These are phyloP conservation scores for Sepiola atlantica DNA, from an alignment of 2,888 invertebrate genomes.

Conservation along the genomic window DNA sequence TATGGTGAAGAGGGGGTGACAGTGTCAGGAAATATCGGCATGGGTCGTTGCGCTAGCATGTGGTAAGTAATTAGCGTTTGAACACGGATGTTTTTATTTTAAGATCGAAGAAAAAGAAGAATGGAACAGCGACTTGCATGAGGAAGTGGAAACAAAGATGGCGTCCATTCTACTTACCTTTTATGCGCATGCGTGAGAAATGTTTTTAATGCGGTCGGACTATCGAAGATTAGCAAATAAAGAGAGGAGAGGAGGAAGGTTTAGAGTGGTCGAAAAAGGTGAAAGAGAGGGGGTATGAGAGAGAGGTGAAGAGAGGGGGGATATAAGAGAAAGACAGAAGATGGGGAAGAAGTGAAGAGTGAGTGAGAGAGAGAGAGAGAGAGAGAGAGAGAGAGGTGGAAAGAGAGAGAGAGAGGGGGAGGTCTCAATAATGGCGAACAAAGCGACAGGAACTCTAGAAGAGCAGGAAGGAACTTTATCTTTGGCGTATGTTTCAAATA, in stretches of 20 bases:
- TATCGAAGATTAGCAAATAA: neutral
- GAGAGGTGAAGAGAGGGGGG: too few relatives aligned
- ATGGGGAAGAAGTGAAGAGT: too few relatives aligned
- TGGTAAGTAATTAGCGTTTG: constrained; percentile 32
- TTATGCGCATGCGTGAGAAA: neutral
- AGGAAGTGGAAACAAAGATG: neutral
- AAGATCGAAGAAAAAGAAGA: neutral
- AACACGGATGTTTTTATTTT: constrained; percentile 32
- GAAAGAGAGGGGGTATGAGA: too few relatives aligned
- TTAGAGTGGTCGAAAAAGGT: neutral
- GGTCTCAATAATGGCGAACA: neutral
- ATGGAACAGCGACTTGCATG: neutral
- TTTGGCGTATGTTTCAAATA: neutral
- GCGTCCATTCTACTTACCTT: neutral
- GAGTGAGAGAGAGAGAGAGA: too few relatives aligned
- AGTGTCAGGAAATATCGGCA: neutral
- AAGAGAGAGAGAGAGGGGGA: too few relatives aligned
- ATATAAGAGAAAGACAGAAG: too few relatives aligned
- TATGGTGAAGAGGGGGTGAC: neutral
- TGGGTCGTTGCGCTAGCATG: neutral
- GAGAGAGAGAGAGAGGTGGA: too few relatives aligned
- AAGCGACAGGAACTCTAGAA: neutral
- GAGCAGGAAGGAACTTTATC: neutral
- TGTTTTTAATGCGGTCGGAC: neutral
- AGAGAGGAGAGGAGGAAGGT: neutral